Percentiles rank a stretch among this genome's conserved stretches.
Evolutionary conservation across 2,888 invertebrate species (phyloP).

Genomic region (Dynastes tityus): DNA sequence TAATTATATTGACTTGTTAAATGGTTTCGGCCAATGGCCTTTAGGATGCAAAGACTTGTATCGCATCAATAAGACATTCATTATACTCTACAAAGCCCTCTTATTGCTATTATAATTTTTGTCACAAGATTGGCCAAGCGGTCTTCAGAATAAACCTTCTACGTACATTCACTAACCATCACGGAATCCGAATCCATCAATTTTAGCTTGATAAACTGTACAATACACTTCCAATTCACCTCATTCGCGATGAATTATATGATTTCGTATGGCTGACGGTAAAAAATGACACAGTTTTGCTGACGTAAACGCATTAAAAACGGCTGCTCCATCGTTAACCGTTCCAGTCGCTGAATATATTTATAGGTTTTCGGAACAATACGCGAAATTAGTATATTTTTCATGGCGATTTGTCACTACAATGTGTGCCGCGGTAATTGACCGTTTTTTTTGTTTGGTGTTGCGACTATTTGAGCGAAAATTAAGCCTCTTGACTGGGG

Average conservation of each 20-base stretch:
- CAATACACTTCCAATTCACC: neutral
- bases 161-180: no score
- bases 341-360: constrained; percentile 12
- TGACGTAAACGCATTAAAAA: neutral
- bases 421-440: constrained; percentile 32
- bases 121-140: no score
- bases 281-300: constrained; percentile 5
- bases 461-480: constrained; percentile 17
- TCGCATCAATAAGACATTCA: no score
- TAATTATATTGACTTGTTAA: no score
- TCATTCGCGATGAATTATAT: constrained; percentile 4
- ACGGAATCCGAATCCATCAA: no score
- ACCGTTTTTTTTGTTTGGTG: constrained; percentile 7
- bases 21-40: no score
- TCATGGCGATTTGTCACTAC: constrained; percentile 33
- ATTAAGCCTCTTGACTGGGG: neutral
- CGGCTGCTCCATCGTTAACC: neutral
- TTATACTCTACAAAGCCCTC: no score
- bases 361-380: constrained; percentile 22
- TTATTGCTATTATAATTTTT: no score
- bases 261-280: neutral
- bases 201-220: constrained; percentile 6
- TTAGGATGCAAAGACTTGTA: no score
- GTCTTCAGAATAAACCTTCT: no score
- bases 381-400: constrained; percentile 29